Base-by-base conservation (phyloP, 2,113 vertebrate genomes). In the Hippocampus zosterae region DNA sequence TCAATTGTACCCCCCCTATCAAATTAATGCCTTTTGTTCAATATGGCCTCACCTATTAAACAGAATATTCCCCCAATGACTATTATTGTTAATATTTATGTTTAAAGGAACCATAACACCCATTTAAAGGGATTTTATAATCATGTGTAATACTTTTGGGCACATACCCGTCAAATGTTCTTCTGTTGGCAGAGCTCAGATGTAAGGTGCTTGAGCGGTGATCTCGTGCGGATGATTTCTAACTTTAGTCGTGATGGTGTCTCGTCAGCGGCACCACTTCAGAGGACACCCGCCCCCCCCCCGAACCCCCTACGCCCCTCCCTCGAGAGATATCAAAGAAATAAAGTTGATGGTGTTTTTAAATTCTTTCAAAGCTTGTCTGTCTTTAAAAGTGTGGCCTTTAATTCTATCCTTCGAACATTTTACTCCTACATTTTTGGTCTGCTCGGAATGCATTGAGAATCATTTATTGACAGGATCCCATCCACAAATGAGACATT, bases 51-150 rank as follows among this genome's bases (percentile, higher is more conserved):
- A 25, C 2, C 12, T 33, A 60, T 29, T 18, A 60, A 60, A 60
- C 27, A 16, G 2, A 60, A 33, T 27, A 6, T 33, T 33, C 27
- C 57, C 27, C 27, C 18, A 33, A 33, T 33, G 6, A 33, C 13
- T 27, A 57, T 27, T 42, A 5, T 50, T 19, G 8, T 19, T 60
- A 18, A 18, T 60, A 57, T 68, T 68, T 48, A 65, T 72, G 33
- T 76, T 67, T 72, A 79, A 70, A 74, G 80, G 72, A 77, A 73
- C 76, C 64, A 67, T 59, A 52, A 71, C 33, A 88, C 74, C 82
- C 84, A 79, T 67, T 83, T 67, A 91, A 91, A 92, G 88, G 90
- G 89, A 91, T 91, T 83, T 82, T 83, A 74, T 83, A 79, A 61
- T 82, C 41, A 72, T 23, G 52, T 55, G n/a, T 10, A 23, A 55